Conservation (phyloP, 37 sponge, comb jelly and placozoan genomes). For the Oscarella lobularis region DNA sequence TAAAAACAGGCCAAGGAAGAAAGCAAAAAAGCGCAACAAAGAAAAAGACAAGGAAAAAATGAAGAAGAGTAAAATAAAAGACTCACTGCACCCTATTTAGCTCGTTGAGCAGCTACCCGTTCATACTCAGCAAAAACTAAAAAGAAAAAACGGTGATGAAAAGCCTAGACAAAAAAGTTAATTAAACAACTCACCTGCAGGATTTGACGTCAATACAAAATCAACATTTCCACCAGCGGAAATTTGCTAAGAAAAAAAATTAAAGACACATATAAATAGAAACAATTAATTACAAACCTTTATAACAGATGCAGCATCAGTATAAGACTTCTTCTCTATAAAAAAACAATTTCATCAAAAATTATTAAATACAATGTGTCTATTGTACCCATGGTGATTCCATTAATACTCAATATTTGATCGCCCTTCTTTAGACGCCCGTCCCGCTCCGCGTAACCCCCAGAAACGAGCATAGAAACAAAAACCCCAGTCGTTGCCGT, state of each 20-base stretch:
- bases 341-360: no score
- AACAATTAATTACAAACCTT: not conserved
- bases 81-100: no score
- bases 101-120: no score
- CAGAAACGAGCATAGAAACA: not conserved
- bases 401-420: conserved; percentile 34
- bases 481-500: conserved; percentile 27
- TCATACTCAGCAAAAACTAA: no score
- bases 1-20: no score
- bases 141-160: no score
- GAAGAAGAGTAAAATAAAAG: no score
- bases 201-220: not conserved
- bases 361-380: no score
- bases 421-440: conserved; percentile 19
- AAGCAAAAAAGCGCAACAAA: no score
- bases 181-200: no score
- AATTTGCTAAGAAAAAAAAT: not conserved
- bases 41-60: no score
- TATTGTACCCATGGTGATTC: conserved; percentile 12
- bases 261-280: not conserved
- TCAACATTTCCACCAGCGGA: not conserved
- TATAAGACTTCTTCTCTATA: not conserved
- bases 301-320: not conserved
- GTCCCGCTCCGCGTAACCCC: conserved; percentile 10
- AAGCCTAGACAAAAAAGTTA: no score